Base-by-base conservation (phyloP, 2,113 vertebrate species). In the Gulo gulo region DNA sequence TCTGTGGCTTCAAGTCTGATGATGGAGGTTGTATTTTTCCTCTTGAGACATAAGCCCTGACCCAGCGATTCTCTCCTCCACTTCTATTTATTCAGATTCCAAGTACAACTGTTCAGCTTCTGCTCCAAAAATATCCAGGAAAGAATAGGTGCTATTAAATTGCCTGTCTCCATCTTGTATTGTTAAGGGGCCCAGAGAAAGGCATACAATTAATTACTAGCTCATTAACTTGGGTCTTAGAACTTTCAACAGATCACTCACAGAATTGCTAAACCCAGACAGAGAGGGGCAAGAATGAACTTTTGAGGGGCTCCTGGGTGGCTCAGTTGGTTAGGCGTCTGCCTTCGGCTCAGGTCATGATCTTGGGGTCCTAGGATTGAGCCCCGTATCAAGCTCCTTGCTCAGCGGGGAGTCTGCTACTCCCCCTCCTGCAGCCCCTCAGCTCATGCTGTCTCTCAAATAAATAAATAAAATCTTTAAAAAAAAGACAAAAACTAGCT, bases 61-160 rank as follows among this genome's bases (percentile, higher is more conserved):
- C 63, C 42, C 21, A 26, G 42, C 12, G 31, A 76, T 63, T 80
- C 84, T 83, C 90, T 87, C 34, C 59, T 85, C 47, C 45, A 31
- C 42, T 81, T 73, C 59, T 79, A 0, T 94, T 90, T 97, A 90
- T 95, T 93, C 90, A 95, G 21, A 78, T 61, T 95, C 71, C 81
- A 85, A 93, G 69, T 88, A 65, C 90, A 73, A 57, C 79, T 78
- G 76, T 92, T 97, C 59, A 57, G 86, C 73, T 92, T 69, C 80
- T 83, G 57, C 55, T 69, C 91, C 95, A 94, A 97, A 97, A 96
- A 91, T 97, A 97, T 36, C 93, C 80, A 79, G 31, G 93, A 84
- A 94, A 93, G 90, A 95, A 92, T 73, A 97, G 85, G 89, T 94
- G 18, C n/a, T 87, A 42, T 88, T 97, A 96, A 93, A 57, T 90